phyloP scores from a whole-genome alignment of 2,888 invertebrate species.

The Cephalotes varians region DNA sequence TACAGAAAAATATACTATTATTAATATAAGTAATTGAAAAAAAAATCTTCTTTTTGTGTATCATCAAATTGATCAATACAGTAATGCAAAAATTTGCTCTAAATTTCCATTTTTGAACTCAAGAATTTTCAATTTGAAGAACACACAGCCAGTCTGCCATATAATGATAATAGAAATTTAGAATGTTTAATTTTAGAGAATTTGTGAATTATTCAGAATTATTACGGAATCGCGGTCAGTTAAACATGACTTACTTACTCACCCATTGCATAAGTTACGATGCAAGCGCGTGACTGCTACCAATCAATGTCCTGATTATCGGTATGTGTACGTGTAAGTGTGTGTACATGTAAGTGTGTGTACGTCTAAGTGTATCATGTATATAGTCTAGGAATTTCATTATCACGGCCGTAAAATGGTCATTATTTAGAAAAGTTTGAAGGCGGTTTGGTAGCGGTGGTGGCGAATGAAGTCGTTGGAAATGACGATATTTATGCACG shows the following conservation, averaged over 20 bases:
- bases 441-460: conserved; percentile 42
- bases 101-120: neutral
- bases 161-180: conserved; percentile 47
- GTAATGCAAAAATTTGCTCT: neutral
- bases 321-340: conserved; percentile 59
- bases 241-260: conserved; percentile 34
- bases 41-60: neutral
- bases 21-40: neutral
- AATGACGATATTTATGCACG: conserved; percentile 60
- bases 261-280: conserved; percentile 65
- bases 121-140: neutral
- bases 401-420: conserved; percentile 81
- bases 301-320: conserved; percentile 82
- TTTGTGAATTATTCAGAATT: conserved; percentile 61
- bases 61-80: neutral
- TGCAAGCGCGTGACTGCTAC: conserved; percentile 74
- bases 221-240: conserved; percentile 58
- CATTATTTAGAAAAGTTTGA: conserved; percentile 78
- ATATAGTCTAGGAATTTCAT: conserved; percentile 82
- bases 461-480: conserved; percentile 64
- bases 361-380: neutral
- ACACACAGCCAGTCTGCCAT: neutral
- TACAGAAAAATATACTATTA: neutral
- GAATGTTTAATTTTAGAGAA: conserved; percentile 63
- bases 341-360: conserved; percentile 61